Percentiles rank a stretch among this genome's conserved stretches.
Conservation (phyloP, 2,797 vertebrate genomes). For the Rhinoraja longicauda region DNA sequence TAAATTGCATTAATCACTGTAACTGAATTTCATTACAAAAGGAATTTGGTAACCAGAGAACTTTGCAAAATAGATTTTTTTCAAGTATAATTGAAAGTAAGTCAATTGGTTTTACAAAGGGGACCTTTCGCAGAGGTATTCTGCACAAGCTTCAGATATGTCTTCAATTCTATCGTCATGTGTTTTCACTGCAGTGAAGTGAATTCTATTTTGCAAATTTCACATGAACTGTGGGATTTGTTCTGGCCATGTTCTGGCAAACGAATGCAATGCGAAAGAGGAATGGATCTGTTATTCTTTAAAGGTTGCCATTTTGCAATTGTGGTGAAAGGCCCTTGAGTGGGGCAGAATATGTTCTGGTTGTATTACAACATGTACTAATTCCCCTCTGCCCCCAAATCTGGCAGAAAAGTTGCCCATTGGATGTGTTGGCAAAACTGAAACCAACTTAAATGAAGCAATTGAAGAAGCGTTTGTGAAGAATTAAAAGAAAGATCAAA, state of each 20-base stretch:
- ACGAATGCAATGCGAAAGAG: background rate
- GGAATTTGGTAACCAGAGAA: background rate
- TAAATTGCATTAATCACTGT: constrained; percentile 23
- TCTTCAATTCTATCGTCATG: background rate
- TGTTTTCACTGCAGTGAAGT: background rate
- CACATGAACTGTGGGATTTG: background rate
- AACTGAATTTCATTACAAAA: background rate
- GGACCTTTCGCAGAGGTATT: background rate
- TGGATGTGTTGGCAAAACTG: background rate
- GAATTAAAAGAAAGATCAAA: background rate
- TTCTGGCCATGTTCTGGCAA: background rate
- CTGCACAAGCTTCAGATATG: background rate
- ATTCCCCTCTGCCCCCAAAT: background rate
- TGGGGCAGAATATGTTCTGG: background rate
- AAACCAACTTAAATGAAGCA: background rate
- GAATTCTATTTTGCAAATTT: background rate
- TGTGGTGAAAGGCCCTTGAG: background rate
- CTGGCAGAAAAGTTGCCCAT: background rate
- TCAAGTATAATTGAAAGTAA: background rate
- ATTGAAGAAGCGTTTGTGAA: background rate
- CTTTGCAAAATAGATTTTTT: background rate
- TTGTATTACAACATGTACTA: no score
- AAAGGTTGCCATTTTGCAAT: background rate
- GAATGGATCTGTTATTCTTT: background rate
- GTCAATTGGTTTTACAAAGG: constrained; percentile 7